Evolutionary conservation across 2,888 invertebrate species (phyloP), one percentile per base, ranked within the genome.

Genomic region (Acrocyrtus sp.): DNA sequence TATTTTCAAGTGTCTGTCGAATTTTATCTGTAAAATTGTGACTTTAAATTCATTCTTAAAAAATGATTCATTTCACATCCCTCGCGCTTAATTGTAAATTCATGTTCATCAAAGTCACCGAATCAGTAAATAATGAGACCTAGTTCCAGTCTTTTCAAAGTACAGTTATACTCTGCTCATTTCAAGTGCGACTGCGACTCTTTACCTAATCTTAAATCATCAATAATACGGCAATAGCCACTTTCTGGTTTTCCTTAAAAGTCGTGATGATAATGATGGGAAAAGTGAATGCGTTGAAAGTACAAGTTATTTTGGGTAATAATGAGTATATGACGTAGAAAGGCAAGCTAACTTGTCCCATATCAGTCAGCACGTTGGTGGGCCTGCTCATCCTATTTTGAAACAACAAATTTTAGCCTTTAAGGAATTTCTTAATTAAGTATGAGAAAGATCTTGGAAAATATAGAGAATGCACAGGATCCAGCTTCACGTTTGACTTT

Each of bases 341-440:
- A 41, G 69, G 24, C 27, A n/a, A 29, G 54, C 48, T 61, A 47
- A 47, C 68, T 45, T 62, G 56, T 70, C 50, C 63, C 63, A 50
- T 69, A 69, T 70, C 70, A 63, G 70, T 57, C 50, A 56, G 48
- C 24, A 51, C 57, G 62, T 51, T 70, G 70, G 70, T 70, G 70
- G 70, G 48, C 63, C 57, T 63, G 63, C 17, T 57, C 63, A 63
- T 63, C 62, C 51, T 27, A 62, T 43, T 47, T 58, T 60, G 34
- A 41, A 10, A 10, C 26, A 58, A 53, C 66, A 67, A 67, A 67
- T 60, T 61, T 68, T 53, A 27, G 24, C 51, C 56, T 69, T 56
- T 22, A 41, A 63, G 56, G 57, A 63, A 63, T 70, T 70, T 63
- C 63, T 70, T 70, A 57, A 69, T 69, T 69, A 69, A 66, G 57